Conservation (phyloP, 2,113 vertebrate genomes). For the Mohoua ochrocephala region DNA sequence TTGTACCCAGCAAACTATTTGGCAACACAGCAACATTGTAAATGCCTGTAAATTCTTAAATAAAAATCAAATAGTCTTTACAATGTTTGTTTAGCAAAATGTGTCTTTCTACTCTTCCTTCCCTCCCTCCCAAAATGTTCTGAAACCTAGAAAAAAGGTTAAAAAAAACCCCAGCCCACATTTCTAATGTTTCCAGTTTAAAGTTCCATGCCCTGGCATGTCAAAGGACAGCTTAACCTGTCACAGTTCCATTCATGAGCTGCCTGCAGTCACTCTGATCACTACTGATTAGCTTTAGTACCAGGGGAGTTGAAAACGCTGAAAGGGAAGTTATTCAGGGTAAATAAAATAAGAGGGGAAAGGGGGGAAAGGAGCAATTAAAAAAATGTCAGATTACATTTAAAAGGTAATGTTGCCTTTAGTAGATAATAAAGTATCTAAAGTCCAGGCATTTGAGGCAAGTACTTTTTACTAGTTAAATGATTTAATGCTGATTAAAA, state of each 20-base stretch:
- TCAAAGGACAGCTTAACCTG: neutral
- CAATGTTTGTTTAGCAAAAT: constrained; percentile 50
- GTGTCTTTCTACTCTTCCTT: neutral
- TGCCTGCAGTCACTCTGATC: constrained; percentile 40
- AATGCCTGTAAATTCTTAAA: constrained; percentile 44
- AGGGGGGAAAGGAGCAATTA: neutral
- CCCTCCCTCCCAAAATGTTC: constrained; percentile 27
- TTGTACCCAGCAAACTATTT: constrained; percentile 65
- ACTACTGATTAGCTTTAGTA: neutral
- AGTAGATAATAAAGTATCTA: constrained; percentile 32
- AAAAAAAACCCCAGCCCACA: neutral
- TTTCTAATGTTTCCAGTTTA: neutral
- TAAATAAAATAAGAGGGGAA: neutral
- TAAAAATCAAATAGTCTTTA: constrained; percentile 51
- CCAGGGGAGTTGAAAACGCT: neutral
- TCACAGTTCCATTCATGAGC: neutral
- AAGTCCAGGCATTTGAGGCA: constrained; percentile 51
- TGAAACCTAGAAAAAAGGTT: constrained; percentile 35
- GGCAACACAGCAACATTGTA: constrained; percentile 66
- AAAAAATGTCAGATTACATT: neutral
- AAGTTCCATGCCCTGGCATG: constrained; percentile 1
- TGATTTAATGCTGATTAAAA: constrained; percentile 32
- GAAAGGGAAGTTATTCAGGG: neutral
- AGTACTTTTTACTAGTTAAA: neutral
- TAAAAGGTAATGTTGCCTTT: constrained; percentile 25